Evolutionary conservation across 1,140 invertebrate species (phyloP).

Genomic region (Musca domestica): DNA sequence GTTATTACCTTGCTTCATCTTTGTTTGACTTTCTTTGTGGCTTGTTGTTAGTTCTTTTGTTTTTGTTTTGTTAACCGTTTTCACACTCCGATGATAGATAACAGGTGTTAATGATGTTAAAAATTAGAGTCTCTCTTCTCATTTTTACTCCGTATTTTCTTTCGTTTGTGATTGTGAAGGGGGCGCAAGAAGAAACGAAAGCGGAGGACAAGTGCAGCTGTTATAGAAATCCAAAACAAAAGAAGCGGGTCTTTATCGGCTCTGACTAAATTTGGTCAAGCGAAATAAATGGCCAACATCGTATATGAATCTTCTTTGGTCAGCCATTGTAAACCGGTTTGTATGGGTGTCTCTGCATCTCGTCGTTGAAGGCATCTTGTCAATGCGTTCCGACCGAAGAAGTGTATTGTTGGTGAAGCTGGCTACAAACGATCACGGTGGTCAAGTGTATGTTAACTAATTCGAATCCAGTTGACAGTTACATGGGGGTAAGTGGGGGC

Average conservation of each 20-base stretch:
- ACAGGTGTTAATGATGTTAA: slow-evolving; percentile 9
- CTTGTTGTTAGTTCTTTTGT: too few species aligned
- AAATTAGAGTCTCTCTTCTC: not conserved
- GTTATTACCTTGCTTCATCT: too few species aligned
- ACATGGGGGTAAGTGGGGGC: not conserved
- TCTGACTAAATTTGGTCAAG: slow-evolving; percentile 4
- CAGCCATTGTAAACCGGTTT: too few species aligned
- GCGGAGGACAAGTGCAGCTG: not conserved
- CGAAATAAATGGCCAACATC: too few species aligned
- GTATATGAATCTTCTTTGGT: too few species aligned
- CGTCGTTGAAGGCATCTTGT: too few species aligned
- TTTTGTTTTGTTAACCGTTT: too few species aligned
- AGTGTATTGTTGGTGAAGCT: not conserved
- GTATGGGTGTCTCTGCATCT: too few species aligned
- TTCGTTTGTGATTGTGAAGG: too few species aligned
- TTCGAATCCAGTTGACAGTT: slow-evolving; percentile 2
- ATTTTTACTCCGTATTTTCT: not conserved
- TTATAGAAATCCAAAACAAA: not conserved
- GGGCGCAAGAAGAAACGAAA: not conserved
- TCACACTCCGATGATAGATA: not conserved
- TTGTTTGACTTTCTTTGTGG: too few species aligned
- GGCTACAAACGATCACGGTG: not conserved
- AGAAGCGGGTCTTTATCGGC: not conserved
- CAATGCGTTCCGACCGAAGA: too few species aligned
- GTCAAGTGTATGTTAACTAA: not conserved